Conservation (phyloP, 2,888 invertebrate genomes). For the Pheosia gnoma region DNA sequence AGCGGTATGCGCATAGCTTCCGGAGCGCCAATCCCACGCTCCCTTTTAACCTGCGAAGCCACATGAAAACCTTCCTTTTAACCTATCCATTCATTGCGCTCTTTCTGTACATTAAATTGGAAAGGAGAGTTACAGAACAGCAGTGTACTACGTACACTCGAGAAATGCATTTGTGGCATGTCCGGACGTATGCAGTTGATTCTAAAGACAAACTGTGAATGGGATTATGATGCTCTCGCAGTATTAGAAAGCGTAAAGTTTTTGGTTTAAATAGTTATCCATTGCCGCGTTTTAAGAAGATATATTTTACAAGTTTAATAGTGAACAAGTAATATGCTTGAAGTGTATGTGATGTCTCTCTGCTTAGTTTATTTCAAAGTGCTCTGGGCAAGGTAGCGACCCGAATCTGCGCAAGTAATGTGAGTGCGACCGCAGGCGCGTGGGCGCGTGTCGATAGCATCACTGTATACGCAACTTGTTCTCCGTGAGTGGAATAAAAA, state of each 20-base stretch:
- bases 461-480: constrained; percentile 16
- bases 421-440: constrained; percentile 41
- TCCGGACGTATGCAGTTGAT: constrained; percentile 40
- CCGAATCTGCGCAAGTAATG: constrained; percentile 24
- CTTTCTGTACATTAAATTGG: neutral
- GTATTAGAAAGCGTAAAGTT: constrained; percentile 4
- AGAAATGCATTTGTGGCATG: constrained; percentile 45
- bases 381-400: constrained; percentile 21
- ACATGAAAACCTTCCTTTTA: constrained; percentile 20
- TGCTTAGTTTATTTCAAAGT: constrained; percentile 3
- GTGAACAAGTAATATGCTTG: neutral
- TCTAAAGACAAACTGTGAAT: constrained; percentile 18
- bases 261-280: constrained; percentile 15
- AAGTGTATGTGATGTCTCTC: constrained; percentile 21
- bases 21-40: constrained; percentile 52
- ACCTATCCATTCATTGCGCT: constrained; percentile 28
- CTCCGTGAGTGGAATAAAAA: constrained; percentile 36
- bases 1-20: constrained; percentile 41
- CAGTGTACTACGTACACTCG: constrained; percentile 22
- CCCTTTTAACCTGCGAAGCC: constrained; percentile 21
- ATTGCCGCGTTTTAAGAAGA: constrained; percentile 20
- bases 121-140: constrained; percentile 9
- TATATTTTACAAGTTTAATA: neutral
- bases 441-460: constrained; percentile 44
- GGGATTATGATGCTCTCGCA: constrained; percentile 15